Conservation (phyloP, 35 echinoderm and acorn worm genomes). For the Anneissia japonica region DNA sequence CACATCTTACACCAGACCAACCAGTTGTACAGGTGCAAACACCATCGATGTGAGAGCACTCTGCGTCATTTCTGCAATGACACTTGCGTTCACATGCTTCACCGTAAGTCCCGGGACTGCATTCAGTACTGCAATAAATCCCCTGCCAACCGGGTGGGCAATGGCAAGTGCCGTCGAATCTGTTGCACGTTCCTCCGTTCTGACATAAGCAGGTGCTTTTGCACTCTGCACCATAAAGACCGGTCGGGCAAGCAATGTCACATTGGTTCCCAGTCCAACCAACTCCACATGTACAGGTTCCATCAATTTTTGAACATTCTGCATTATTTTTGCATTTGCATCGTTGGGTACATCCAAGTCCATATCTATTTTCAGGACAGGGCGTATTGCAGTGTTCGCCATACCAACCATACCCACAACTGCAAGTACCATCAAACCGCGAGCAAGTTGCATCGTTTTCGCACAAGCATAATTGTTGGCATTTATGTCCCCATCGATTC, state of each 20-base stretch:
- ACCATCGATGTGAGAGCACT: constrained; percentile 6
- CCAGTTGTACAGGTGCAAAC: constrained; percentile 22
- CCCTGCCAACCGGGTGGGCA: constrained; percentile 61
- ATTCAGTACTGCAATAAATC: constrained; percentile 38
- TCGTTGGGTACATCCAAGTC: not conserved
- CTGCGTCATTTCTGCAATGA: constrained; percentile 55
- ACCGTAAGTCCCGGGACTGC: constrained; percentile 52
- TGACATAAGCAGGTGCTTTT: constrained; percentile 43
- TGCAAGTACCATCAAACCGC: constrained; percentile 20
- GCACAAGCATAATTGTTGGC: not conserved
- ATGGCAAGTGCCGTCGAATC: constrained; percentile 11
- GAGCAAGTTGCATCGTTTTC: constrained; percentile 8
- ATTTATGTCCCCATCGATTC: not conserved
- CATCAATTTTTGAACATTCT: not conserved
- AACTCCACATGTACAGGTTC: not conserved
- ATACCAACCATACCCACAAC: constrained; percentile 9
- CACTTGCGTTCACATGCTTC: constrained; percentile 17
- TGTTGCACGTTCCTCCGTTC: constrained; percentile 43
- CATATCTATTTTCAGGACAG: constrained; percentile 14
- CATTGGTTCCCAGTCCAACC: constrained; percentile 14
- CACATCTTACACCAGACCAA: constrained; percentile 31
- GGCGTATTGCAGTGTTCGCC: constrained; percentile 4
- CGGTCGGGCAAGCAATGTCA: constrained; percentile 26
- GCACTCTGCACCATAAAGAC: constrained; percentile 57
- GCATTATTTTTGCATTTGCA: not conserved